Evolutionary conservation across 2,113 vertebrate species (phyloP).

Genomic region (Brachyhypopomus gauderio): DNA sequence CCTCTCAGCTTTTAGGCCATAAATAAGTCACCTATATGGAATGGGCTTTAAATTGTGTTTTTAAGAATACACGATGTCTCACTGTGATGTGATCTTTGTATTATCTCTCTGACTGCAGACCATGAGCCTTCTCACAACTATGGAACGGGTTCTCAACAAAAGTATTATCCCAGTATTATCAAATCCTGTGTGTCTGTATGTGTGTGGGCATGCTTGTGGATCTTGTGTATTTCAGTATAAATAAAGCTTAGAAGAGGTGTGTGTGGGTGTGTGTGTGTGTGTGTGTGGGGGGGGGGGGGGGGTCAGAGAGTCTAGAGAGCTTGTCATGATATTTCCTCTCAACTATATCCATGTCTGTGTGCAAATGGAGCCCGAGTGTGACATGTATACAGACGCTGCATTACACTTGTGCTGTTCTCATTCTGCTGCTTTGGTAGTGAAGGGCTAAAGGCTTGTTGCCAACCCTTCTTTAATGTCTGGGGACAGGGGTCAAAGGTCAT

Average conservation of each 20-base stretch:
- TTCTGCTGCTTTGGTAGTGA: constrained; percentile 13
- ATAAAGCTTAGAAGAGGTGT: constrained; percentile 33
- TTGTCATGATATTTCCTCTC: not conserved
- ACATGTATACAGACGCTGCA: not conserved
- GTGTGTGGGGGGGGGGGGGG: constrained; percentile 38
- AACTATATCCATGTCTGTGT: constrained; percentile 10
- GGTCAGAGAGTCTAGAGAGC: constrained; percentile 4
- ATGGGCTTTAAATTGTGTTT: constrained; percentile 59
- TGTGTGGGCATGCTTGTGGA: constrained; percentile 32
- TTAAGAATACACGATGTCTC: constrained; percentile 68
- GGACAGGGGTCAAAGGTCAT: not conserved
- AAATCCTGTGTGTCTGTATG: constrained; percentile 51
- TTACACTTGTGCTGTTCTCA: not conserved
- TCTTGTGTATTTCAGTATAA: not conserved
- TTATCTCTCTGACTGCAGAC: constrained; percentile 59
- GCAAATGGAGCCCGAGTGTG: not conserved
- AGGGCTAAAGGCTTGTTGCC: not conserved
- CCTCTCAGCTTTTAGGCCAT: constrained; percentile 48
- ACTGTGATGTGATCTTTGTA: constrained; percentile 7
- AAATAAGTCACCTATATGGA: constrained; percentile 55
- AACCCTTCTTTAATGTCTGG: constrained; percentile 1
- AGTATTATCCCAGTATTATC: constrained; percentile 51
- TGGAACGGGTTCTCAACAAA: constrained; percentile 54
- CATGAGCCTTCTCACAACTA: constrained; percentile 65
- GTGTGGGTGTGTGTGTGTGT: constrained; percentile 51